These are phyloP conservation scores for Acronicta psi DNA, from an alignment of 2,888 invertebrate species.

Conservation along the genomic window DNA sequence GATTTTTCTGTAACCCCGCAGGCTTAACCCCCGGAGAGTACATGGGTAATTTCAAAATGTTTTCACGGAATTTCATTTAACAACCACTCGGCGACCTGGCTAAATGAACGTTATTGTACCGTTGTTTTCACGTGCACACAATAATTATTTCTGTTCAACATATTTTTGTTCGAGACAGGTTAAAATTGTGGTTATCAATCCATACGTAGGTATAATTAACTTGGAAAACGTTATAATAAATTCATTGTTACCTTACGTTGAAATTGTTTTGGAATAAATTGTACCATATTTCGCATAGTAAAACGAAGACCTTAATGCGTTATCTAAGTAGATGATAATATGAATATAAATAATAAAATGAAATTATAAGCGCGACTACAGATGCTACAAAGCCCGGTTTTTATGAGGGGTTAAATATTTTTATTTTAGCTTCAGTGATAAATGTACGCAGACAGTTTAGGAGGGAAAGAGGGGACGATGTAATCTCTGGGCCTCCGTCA, in stretches of 20 bases:
- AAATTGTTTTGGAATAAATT: too few species aligned
- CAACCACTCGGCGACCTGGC: slow-evolving; percentile 12
- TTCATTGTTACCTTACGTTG: too few species aligned
- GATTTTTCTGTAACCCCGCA: slow-evolving; percentile 39
- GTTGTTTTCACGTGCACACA: slow-evolving; percentile 15
- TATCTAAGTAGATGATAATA: slow-evolving; percentile 10
- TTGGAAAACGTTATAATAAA: background rate
- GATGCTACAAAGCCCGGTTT: slow-evolving; percentile 23
- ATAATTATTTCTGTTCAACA: slow-evolving; percentile 6
- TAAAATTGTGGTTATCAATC: slow-evolving; percentile 6
- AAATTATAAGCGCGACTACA: slow-evolving; percentile 18
- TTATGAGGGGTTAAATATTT: slow-evolving; percentile 38
- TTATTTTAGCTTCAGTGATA: slow-evolving; percentile 33
- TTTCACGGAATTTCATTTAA: slow-evolving; percentile 31
- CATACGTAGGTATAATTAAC: background rate
- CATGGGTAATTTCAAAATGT: slow-evolving; percentile 37
- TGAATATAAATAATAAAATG: slow-evolving; percentile 31
- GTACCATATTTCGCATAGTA: background rate
- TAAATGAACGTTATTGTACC: slow-evolving; percentile 7
- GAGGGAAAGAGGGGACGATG: slow-evolving; percentile 31
- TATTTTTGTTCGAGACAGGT: slow-evolving; percentile 5
- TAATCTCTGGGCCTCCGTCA: slow-evolving; percentile 56
- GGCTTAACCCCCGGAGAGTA: slow-evolving; percentile 21
- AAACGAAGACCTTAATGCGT: too few species aligned
- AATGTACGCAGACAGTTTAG: slow-evolving; percentile 33